Evolutionary conservation across 2,888 invertebrate genomes (phyloP).

Genomic region (Tenthredo amoena): DNA sequence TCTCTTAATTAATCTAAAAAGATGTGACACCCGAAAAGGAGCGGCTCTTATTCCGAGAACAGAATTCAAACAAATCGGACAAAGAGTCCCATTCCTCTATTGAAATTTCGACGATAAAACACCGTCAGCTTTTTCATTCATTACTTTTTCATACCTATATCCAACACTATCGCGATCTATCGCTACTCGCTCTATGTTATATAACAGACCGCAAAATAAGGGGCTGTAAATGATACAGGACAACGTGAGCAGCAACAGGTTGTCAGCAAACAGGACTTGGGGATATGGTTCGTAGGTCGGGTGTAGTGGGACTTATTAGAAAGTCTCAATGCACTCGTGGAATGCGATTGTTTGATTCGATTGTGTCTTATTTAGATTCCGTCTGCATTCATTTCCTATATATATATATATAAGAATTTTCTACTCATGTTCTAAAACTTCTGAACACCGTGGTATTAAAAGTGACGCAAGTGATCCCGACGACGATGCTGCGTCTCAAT

Average conservation of each 20-base stretch:
- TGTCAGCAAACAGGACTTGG: slow-evolving; percentile 53
- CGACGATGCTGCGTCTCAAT: neutral
- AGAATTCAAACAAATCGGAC: slow-evolving; percentile 18
- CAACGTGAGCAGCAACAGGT: slow-evolving; percentile 63
- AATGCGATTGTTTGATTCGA: slow-evolving; percentile 67
- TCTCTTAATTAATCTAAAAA: slow-evolving; percentile 49
- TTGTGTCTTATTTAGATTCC: slow-evolving; percentile 67
- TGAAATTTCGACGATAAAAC: slow-evolving; percentile 40
- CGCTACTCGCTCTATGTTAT: neutral
- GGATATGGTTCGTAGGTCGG: neutral
- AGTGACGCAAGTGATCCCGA: neutral
- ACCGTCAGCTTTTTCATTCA: slow-evolving; percentile 49
- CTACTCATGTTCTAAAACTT: neutral
- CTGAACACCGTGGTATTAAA: neutral
- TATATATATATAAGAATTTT: neutral
- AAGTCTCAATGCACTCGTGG: slow-evolving; percentile 63
- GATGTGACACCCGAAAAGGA: slow-evolving; percentile 30
- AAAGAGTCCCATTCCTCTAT: neutral
- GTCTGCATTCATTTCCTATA: slow-evolving; percentile 60
- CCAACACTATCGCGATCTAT: neutral
- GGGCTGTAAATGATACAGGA: slow-evolving; percentile 53
- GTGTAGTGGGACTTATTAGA: slow-evolving; percentile 60
- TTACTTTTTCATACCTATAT: neutral
- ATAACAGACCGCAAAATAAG: slow-evolving; percentile 16
- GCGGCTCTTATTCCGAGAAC: slow-evolving; percentile 22